These are phyloP conservation scores for Chaetodon trifasciatus DNA, from an alignment of 2,797 vertebrate genomes.

Conservation along the genomic window DNA sequence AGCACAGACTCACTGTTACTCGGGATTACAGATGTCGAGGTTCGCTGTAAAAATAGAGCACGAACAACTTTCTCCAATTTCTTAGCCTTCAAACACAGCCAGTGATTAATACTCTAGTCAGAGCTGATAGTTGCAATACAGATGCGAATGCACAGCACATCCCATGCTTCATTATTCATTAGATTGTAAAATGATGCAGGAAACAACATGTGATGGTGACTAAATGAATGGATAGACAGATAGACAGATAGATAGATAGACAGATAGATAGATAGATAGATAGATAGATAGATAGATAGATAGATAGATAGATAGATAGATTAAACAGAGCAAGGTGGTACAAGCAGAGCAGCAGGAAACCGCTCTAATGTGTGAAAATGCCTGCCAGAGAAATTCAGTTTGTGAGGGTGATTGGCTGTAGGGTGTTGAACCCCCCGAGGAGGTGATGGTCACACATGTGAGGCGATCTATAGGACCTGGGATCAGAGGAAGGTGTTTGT, in stretches of 20 bases:
- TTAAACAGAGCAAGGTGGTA: constrained; percentile 3
- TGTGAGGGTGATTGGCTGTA: constrained; percentile 58
- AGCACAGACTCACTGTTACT: neutral
- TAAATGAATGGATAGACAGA: neutral
- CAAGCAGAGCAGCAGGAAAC: constrained; percentile 29
- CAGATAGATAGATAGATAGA: neutral
- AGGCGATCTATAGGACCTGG: constrained; percentile 43
- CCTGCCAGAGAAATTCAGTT: constrained; percentile 70
- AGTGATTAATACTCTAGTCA: constrained; percentile 17
- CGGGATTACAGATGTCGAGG: neutral
- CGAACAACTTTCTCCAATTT: neutral
- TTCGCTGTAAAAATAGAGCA: constrained; percentile 18
- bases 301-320: neutral
- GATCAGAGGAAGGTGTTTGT: constrained; percentile 21
- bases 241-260: neutral
- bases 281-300: constrained; percentile 7
- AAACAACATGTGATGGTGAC: neutral
- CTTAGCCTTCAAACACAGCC: neutral
- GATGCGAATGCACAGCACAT: constrained; percentile 19
- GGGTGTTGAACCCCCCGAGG: constrained; percentile 44
- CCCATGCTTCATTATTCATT: constrained; percentile 13
- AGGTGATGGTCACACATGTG: constrained; percentile 61
- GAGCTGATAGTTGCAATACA: constrained; percentile 4
- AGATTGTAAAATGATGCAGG: constrained; percentile 8
- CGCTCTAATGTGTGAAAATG: constrained; percentile 61